These are phyloP conservation scores for Nasua narica DNA, from an alignment of 2,797 vertebrate species.

Conservation along the genomic window DNA sequence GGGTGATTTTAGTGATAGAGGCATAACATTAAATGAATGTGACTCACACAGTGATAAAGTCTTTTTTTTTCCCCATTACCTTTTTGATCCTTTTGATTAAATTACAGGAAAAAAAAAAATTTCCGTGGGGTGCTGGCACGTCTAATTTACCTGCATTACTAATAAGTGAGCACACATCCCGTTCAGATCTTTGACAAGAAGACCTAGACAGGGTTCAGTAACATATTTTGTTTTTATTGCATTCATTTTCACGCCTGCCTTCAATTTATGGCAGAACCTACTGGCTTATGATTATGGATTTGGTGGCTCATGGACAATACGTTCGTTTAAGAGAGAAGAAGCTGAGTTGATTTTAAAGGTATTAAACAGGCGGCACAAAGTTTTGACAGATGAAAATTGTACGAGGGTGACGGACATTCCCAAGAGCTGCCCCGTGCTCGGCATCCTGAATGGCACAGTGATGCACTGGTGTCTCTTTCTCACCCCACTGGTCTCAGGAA, in stretches of 20 bases:
- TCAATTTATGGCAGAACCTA: no score
- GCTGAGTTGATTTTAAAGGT: neutral
- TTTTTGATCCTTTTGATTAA: neutral
- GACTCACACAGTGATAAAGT: neutral
- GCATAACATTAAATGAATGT: neutral
- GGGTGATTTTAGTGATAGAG: neutral
- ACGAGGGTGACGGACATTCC: rapidly evolving
- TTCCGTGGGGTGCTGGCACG: no score
- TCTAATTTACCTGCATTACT: neutral
- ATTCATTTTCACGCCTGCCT: neutral
- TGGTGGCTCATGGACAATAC: neutral
- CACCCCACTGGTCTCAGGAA: neutral
- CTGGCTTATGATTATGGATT: neutral
- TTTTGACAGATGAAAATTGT: neutral
- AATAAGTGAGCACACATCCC: neutral
- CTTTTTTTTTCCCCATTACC: neutral
- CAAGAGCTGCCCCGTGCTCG: rapidly evolving
- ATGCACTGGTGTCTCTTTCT: rapidly evolving
- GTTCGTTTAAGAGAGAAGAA: neutral
- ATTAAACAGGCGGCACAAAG: no score
- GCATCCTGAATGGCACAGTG: neutral
- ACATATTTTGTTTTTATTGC: neutral
- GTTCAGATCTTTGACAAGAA: neutral
- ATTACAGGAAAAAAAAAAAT: neutral
- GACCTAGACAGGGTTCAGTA: neutral